These are phyloP conservation scores for Azorinus chamasolen DNA, from an alignment of 2,888 invertebrate genomes.

Conservation along the genomic window DNA sequence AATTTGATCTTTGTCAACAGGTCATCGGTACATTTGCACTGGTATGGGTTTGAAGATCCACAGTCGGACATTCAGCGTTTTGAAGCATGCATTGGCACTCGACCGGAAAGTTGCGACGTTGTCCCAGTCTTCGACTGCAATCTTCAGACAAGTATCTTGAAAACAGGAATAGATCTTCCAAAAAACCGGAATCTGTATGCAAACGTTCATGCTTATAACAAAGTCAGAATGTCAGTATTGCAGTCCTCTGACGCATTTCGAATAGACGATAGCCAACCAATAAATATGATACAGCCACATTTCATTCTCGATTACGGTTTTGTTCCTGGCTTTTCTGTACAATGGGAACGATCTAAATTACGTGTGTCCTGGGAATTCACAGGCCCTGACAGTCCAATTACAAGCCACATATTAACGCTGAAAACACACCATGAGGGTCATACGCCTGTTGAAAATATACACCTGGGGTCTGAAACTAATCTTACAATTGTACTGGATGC, in stretches of 20 bases:
- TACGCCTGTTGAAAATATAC: conserved; percentile 41
- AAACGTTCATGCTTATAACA: conserved; percentile 44
- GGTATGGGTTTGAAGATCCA: conserved; percentile 45
- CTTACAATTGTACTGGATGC: conserved; percentile 36
- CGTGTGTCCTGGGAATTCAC: conserved; percentile 41
- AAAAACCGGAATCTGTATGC: conserved; percentile 23
- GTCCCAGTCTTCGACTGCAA: conserved; percentile 21
- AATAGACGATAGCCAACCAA: conserved; percentile 40
- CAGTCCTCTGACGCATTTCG: conserved; percentile 40
- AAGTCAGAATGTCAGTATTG: conserved; percentile 28
- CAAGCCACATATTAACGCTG: conserved; percentile 38
- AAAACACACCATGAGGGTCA: conserved; percentile 49
- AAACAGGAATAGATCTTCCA: conserved; percentile 36
- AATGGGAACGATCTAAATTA: conserved; percentile 56
- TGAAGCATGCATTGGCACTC: conserved; percentile 36
- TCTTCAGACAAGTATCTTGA: conserved; percentile 27
- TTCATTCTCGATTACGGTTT: neutral
- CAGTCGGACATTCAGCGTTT: conserved; percentile 47
- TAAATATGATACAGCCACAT: conserved; percentile 13
- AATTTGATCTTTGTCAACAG: conserved; percentile 21
- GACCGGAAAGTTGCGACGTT: conserved; percentile 32
- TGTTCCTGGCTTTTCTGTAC: neutral
- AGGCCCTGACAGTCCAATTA: conserved; percentile 53
- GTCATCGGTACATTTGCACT: conserved; percentile 25
- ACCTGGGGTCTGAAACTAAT: conserved; percentile 29